Conservation (phyloP, 92 coral and sea anemone species). For the Phenganax stokvisi region DNA sequence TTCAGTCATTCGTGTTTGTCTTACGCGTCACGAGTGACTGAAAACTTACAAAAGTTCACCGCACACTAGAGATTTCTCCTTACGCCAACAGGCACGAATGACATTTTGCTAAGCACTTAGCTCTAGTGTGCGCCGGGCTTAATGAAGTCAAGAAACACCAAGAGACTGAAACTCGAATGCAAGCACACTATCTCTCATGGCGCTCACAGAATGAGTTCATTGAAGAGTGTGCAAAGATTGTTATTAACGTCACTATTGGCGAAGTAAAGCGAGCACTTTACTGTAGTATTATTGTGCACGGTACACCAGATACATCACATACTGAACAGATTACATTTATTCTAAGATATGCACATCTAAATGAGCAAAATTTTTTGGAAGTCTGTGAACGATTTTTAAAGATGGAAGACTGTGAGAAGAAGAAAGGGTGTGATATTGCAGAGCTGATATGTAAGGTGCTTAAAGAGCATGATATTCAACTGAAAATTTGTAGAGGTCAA, state of each 20-base stretch:
- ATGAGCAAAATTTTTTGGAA: conserved; percentile 1
- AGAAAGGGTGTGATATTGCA: neutral
- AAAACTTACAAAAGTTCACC: too few relatives aligned
- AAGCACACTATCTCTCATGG: conserved; percentile 25
- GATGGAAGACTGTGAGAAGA: conserved; percentile 1
- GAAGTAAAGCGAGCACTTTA: conserved; percentile 1
- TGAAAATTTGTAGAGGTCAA: conserved; percentile 18
- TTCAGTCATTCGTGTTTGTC: too few relatives aligned
- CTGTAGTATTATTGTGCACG: neutral
- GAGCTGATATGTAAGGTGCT: neutral
- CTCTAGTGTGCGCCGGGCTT: neutral
- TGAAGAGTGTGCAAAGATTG: conserved; percentile 8
- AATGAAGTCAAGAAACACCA: conserved; percentile 14
- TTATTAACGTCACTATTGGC: neutral
- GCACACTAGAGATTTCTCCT: too few relatives aligned
- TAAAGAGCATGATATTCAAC: conserved; percentile 2
- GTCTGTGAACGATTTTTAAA: neutral
- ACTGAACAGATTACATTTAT: conserved; percentile 7
- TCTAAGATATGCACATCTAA: conserved; percentile 2
- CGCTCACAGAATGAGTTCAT: conserved; percentile 21
- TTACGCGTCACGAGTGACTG: too few relatives aligned
- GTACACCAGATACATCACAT: conserved; percentile 1
- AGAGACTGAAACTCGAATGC: conserved; percentile 27
- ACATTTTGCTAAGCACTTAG: too few relatives aligned
- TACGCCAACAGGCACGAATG: too few relatives aligned